Evolutionary conservation across 2,797 vertebrate species (phyloP).

Genomic region (Protonibea diacanthus): DNA sequence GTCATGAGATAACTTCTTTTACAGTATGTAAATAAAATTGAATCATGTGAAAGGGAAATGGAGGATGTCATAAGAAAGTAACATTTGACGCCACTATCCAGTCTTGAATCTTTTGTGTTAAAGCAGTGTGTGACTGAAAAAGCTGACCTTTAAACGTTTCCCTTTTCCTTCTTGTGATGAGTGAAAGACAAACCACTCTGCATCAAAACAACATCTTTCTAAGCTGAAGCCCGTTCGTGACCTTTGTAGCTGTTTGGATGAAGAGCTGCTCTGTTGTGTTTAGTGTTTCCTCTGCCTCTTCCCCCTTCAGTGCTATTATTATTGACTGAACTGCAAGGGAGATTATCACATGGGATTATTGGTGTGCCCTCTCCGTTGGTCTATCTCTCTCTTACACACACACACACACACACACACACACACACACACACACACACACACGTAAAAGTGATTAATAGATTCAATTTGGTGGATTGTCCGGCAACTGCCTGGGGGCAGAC

Average conservation of each 20-base stretch:
- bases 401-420: slow-evolving; percentile 19
- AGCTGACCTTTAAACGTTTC: neutral
- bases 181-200: neutral
- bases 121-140: neutral
- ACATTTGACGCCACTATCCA: neutral
- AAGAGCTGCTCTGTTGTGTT: slow-evolving; percentile 9
- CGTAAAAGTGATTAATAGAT: slow-evolving; percentile 64
- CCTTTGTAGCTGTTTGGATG: slow-evolving; percentile 16
- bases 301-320: slow-evolving; percentile 30
- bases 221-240: slow-evolving; percentile 1
- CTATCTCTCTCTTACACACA: neutral
- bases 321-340: slow-evolving; percentile 36
- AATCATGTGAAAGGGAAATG: neutral
- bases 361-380: neutral
- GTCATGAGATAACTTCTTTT: no score
- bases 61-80: neutral
- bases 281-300: slow-evolving; percentile 11
- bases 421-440: slow-evolving; percentile 22
- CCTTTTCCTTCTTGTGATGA: neutral
- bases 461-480: slow-evolving; percentile 54
- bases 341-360: slow-evolving; percentile 76
- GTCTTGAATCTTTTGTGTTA: neutral
- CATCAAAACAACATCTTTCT: slow-evolving; percentile 24
- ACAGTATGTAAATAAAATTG: no score
- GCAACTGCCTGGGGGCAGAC: slow-evolving; percentile 7